Evolutionary conservation across 2,797 vertebrate species (phyloP).

Genomic region (Muraenolepis orangiensis): DNA sequence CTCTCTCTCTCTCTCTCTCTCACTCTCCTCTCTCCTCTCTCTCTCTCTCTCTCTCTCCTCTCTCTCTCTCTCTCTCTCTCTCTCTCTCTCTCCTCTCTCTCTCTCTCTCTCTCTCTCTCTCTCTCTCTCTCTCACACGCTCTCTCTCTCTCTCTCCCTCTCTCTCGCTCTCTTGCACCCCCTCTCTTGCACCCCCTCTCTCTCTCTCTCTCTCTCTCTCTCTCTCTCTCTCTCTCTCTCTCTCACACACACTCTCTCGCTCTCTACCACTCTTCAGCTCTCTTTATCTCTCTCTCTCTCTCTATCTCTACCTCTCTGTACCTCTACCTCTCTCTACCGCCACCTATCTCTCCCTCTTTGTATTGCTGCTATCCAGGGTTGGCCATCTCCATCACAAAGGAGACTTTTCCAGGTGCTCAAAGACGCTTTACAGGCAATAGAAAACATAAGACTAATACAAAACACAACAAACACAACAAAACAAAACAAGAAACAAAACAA

Average conservation of each 20-base stretch:
- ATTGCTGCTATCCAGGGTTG: background rate
- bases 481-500: no score
- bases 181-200: no score
- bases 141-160: background rate
- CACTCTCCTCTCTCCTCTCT: background rate
- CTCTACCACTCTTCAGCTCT: no score
- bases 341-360: background rate
- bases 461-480: no score
- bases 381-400: no score
- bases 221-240: background rate
- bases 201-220: background rate
- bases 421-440: no score
- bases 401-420: no score
- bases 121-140: background rate
- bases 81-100: conserved; percentile 7
- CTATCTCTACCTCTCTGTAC: background rate
- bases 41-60: background rate
- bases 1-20: background rate
- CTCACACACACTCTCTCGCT: background rate
- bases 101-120: background rate
- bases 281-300: no score
- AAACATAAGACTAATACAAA: no score
- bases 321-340: background rate
- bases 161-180: background rate
- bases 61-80: background rate